Base-by-base conservation (phyloP, 2,888 invertebrate genomes). In the Watsonalla binaria region DNA sequence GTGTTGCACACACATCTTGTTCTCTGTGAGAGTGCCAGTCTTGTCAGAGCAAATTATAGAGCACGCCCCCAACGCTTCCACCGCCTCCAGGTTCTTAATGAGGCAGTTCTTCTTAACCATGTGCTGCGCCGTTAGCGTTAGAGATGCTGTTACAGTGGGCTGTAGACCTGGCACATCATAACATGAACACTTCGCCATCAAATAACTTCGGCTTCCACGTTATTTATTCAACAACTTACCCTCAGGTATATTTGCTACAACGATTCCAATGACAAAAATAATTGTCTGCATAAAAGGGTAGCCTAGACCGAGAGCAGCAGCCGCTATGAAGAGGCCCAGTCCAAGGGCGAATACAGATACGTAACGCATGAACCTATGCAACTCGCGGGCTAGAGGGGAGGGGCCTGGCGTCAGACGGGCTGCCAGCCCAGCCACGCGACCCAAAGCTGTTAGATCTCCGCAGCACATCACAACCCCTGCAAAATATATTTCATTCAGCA, bases 241-340 rank as follows among this genome's bases (percentile, higher is more conserved):
- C 93, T 99, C 99, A 56, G 99, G 99, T 72, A 99, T 99, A 90
- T 99, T 99, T 59, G 99, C 99, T 53, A 99, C 99, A 87, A 99
- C 98, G 81, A 99, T 99, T 68, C 92, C 92, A 84, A 99, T 99
- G 63, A 98, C 93, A 93, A 99, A 99, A 84, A 99, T 97, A 59
- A 98, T 98, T 68, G 99, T 98, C 85, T 99, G 98, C 78, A 99
- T 93, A 95, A 99, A 99, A 79, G 98, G 96, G 87, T 99, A 99
- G 66, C 98, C 98, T 59, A 99, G 93, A 69, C 96, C 93, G 82
- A 99, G 95, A 54, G 99, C 97, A 72, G 99, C 97, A 51, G 96
- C 82, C 91, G 99, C 99, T 92, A 99, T 98, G 52, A 98, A 95
- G 11, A 98, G 93, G 56, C 98, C 98, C 59, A 98, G 93, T 78